Evolutionary conservation across 2,888 invertebrate genomes (phyloP), one percentile per base, ranked within the genome.

Genomic region (Scaptodrosophila latifasciaeformis): DNA sequence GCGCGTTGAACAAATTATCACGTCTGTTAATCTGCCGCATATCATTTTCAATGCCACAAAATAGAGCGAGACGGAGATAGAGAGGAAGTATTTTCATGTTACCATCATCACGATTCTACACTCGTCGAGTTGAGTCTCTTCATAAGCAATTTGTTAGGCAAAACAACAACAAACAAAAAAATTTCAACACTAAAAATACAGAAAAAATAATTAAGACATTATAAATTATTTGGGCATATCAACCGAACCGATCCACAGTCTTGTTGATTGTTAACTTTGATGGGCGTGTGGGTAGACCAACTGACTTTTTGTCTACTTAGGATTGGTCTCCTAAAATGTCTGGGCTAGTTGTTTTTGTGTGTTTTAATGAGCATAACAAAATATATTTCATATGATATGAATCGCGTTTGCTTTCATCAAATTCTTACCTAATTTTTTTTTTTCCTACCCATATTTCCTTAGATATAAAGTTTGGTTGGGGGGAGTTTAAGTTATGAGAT

Each of bases 121-220:
- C 37, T 49, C 54, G 61, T 15, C 58, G 60, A 66, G 65, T 24
- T 18, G 37, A 17, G 37, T 34, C 37, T 15, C 7, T 55, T 72
- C 78, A 80, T 78, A 76, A 80, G 76, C 78, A 76, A 79, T 78
- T 80, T 75, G 75, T 65, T 70, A 69, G 34, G 15, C 34, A 2
- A 34, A 34, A 30, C n/a, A n/a, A n/a, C 13, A 21, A 18, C 35
- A 29, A 12, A 17, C 12, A 34, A 2, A 34, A 12, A 2, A 34
- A 2, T 13, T 46, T 57, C 62, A 62, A 59, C n/a, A 59, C 49
- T 42, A 53, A 37, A 43, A 53, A 39, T 43, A 18, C 31, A 19
- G 42, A 49, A 19, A 15, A 78, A 76, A 76, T 81, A 76, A 76
- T 81, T 78, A 76, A 76, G 76, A 81, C 76, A 69, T 76, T 76